phyloP scores from a whole-genome alignment of 2,888 invertebrate genomes.

The Leptothorax acervorum region DNA sequence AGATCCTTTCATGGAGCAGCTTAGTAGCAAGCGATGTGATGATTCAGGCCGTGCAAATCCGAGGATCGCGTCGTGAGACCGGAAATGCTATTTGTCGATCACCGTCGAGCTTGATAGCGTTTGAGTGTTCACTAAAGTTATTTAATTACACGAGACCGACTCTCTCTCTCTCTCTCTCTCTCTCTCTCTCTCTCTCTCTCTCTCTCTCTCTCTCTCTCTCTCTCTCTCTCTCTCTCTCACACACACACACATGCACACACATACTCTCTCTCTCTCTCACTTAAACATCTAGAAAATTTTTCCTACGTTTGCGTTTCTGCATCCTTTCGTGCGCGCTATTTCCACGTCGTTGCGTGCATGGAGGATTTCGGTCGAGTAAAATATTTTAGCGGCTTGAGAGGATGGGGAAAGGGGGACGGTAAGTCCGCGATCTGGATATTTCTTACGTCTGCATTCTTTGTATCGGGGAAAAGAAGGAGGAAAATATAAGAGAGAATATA shows the following conservation, averaged over 20 bases:
- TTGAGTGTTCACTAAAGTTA: neutral
- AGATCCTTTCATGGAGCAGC: conserved; percentile 10
- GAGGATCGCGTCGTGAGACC: neutral
- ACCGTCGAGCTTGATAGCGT: neutral
- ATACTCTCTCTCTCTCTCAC: too few species aligned
- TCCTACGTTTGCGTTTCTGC: conserved; percentile 3
- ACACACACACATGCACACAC: neutral
- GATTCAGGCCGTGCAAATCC: conserved; percentile 31
- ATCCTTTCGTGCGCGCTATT: conserved; percentile 10
- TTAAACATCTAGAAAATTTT: neutral
- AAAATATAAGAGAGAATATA: neutral
- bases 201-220: too few species aligned
- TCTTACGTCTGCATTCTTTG: conserved; percentile 40
- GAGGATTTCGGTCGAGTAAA: conserved; percentile 27
- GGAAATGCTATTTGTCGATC: conserved; percentile 14
- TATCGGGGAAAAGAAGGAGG: neutral
- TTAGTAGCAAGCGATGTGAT: conserved; percentile 31
- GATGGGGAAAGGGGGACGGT: neutral
- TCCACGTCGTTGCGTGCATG: conserved; percentile 28
- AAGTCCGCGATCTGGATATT: conserved; percentile 42
- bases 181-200: too few species aligned
- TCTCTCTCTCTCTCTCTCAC: too few species aligned
- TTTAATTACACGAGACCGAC: neutral
- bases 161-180: too few species aligned
- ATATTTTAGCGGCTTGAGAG: conserved; percentile 20